Conservation (phyloP, 2,888 invertebrate species). For the Hydrotaea cyrtoneurina region DNA sequence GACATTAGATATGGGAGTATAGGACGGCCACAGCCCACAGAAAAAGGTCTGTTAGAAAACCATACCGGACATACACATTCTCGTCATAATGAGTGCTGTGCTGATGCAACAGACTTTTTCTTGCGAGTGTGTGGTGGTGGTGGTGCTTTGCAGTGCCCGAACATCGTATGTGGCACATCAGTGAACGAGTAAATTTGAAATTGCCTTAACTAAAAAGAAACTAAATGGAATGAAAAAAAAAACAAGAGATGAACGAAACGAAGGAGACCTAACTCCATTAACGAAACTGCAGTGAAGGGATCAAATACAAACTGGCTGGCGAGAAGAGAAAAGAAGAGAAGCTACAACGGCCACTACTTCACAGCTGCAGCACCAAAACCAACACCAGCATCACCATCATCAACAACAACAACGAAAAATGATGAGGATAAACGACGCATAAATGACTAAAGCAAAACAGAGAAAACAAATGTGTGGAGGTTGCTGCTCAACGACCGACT, state of each 20-base stretch:
- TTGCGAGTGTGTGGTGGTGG: neutral
- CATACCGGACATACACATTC: too few species aligned
- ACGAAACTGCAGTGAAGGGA: constrained; percentile 63
- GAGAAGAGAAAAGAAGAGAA: too few species aligned
- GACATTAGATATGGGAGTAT: constrained; percentile 25
- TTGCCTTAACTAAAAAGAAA: constrained; percentile 57
- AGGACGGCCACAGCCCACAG: neutral
- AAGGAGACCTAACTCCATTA: constrained; percentile 54
- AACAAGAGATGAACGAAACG: neutral
- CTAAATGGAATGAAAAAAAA: constrained; percentile 40
- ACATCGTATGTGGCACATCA: constrained; percentile 24
- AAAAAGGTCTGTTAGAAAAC: constrained; percentile 1
- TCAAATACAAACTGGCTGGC: constrained; percentile 61
- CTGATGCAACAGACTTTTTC: neutral
- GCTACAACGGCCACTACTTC: constrained; percentile 31
- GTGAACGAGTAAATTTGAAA: constrained; percentile 39
- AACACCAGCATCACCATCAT: neutral
- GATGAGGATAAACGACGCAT: constrained; percentile 67
- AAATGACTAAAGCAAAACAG: constrained; percentile 64
- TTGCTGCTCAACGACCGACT: neutral
- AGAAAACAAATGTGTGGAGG: constrained; percentile 39
- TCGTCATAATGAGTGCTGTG: too few species aligned
- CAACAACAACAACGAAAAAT: constrained; percentile 48
- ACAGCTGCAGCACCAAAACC: neutral
- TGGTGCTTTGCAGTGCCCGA: neutral